phyloP scores from a whole-genome alignment of 1,140 invertebrate genomes.

The Drosophila yakuba region DNA sequence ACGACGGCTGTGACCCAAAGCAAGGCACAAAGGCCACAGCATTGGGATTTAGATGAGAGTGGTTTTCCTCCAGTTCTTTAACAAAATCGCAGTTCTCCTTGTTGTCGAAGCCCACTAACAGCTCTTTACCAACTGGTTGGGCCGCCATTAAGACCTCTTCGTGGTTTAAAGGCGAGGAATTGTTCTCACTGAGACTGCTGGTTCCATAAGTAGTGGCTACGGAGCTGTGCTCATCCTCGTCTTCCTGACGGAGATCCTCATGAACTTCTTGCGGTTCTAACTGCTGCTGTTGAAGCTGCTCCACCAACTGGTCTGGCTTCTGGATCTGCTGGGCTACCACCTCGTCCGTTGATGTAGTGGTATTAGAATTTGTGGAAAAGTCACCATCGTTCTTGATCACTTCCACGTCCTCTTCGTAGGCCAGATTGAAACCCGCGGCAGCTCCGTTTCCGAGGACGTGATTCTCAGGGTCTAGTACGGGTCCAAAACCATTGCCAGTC shows the following conservation, averaged over 20 bases:
- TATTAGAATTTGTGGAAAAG: conserved; percentile 77
- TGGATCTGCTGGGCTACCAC: conserved; percentile 36
- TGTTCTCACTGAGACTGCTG: conserved; percentile 74
- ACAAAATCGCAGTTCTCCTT: conserved; percentile 65
- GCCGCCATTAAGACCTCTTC: conserved; percentile 21
- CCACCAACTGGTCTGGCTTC: conserved; percentile 5
- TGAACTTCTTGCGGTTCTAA: conserved; percentile 8
- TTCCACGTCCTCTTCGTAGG: conserved; percentile 66
- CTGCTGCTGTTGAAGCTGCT: conserved; percentile 34
- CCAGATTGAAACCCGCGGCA: conserved; percentile 33
- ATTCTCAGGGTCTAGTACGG: conserved; percentile 10
- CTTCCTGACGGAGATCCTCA: conserved; percentile 43
- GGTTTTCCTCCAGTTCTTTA: conserved; percentile 36
- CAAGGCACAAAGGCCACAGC: conserved; percentile 74
- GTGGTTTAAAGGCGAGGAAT: conserved; percentile 38
- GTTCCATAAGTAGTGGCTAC: conserved; percentile 78
- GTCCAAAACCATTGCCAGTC: conserved; percentile 32
- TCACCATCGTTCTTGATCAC: conserved; percentile 76
- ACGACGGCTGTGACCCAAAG: conserved; percentile 70
- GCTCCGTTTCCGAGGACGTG: conserved; percentile 26
- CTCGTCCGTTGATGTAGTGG: conserved; percentile 67
- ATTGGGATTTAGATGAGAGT: conserved; percentile 75
- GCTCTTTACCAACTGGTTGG: conserved; percentile 25
- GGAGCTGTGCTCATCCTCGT: conserved; percentile 78
- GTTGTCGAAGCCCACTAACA: conserved; percentile 48